Conservation (phyloP, 2,888 invertebrate genomes). For the Kuschelorhynchus macadamiae region DNA sequence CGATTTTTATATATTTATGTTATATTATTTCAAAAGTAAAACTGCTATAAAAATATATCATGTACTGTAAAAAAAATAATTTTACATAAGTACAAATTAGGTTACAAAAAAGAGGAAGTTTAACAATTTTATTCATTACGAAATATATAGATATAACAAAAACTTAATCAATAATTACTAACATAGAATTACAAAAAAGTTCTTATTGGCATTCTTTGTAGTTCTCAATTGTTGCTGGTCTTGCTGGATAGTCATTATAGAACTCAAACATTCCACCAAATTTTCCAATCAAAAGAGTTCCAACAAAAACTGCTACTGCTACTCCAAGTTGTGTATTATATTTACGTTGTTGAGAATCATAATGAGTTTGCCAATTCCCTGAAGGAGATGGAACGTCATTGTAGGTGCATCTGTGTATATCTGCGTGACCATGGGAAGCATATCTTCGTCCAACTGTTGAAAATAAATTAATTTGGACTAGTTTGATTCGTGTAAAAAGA, state of each 20-base stretch:
- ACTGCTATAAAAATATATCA: no score
- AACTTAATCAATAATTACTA: no score
- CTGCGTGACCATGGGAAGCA: conserved; percentile 40
- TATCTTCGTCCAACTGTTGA: conserved; percentile 53
- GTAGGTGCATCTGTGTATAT: conserved; percentile 70
- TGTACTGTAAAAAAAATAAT: no score
- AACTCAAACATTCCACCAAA: conserved; percentile 75
- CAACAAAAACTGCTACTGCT: conserved; percentile 71
- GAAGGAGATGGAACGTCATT: conserved; percentile 84
- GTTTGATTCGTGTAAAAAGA: no score
- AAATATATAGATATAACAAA: no score
- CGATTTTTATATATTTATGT: no score
- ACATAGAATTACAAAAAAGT: no score
- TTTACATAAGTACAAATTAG: no score
- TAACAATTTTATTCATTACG: no score
- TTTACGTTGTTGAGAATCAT: conserved; percentile 77
- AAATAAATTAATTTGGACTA: not conserved
- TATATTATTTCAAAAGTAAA: no score
- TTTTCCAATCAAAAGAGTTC: conserved; percentile 72
- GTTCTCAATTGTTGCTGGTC: conserved; percentile 59
- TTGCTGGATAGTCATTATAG: conserved; percentile 75
- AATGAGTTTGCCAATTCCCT: conserved; percentile 82
- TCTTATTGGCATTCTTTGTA: conserved; percentile 61
- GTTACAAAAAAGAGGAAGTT: no score
- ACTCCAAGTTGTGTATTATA: conserved; percentile 77